Base-by-base conservation (phyloP, 2,113 vertebrate species). In the Cairina moschata region DNA sequence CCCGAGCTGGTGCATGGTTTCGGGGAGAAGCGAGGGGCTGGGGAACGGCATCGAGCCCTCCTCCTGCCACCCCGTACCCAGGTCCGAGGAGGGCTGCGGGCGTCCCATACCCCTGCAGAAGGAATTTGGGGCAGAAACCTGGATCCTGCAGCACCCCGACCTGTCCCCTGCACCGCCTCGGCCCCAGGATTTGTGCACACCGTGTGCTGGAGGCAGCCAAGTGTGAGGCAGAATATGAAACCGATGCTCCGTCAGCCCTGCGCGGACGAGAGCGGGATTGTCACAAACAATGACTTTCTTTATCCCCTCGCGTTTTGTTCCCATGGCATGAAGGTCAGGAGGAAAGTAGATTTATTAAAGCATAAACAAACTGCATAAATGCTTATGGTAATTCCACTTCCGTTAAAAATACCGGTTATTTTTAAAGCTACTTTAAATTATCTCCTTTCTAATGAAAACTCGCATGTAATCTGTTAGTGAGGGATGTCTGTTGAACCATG, bases 391-490 rank as follows among this genome's bases (percentile, higher is more conserved):
- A 98, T 97, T 97, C 97, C 84, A 96, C 95, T 98, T 98, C 98
- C 97, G 96, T 95, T 97, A 96, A 97, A 98, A 98, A 98, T 97
- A 98, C 96, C 95, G 88, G 96, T 97, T 98, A 97, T 97, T 98
- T 98, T 98, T 80, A 97, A 97, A 98, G 98, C 96, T 90, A 79
- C 94, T 98, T 96, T 98, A 96, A 98, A 98, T 98, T 96, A 97
- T 97, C 97, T 92, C 87, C 96, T 97, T 96, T 91, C 98, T 98
- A 97, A 98, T 98, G 98, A 98, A 99, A 99, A 98, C 97, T 96
- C 98, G 97, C 98, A 97, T 98, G 98, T 98, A 98, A 98, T 99
- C 98, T 98, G 98, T 97, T 97, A 97, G 98, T 89, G 96, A 95
- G 94, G 97, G 95, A 93, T 69, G 97, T 97, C 98, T 94, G 91